phyloP scores from a whole-genome alignment of 2,888 invertebrate genomes.

The Vandiemenella viatica region DNA sequence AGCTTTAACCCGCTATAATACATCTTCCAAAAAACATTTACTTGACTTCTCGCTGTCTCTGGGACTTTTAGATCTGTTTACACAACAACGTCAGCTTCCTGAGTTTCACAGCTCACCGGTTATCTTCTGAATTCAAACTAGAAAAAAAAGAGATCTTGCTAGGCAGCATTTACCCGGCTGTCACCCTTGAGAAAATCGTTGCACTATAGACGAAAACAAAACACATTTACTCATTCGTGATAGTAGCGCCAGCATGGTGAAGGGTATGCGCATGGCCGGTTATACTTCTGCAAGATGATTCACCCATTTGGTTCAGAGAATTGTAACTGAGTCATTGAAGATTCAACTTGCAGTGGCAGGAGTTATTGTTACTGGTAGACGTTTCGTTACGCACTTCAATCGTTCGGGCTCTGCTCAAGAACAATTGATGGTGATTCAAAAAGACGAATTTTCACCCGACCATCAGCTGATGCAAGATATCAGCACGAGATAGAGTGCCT shows the following conservation, averaged over 20 bases:
- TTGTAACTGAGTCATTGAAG: constrained; percentile 19
- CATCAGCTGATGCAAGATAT: too few relatives aligned
- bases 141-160: too few relatives aligned
- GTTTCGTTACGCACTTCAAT: constrained; percentile 22
- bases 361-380: constrained; percentile 15
- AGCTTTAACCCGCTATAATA: constrained; percentile 20
- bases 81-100: too few relatives aligned
- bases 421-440: constrained; percentile 16
- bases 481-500: constrained; percentile 15
- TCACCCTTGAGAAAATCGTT: constrained; percentile 16
- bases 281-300: neutral
- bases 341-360: constrained; percentile 18
- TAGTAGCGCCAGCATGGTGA: constrained; percentile 16
- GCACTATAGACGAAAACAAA: constrained; percentile 21
- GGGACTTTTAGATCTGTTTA: too few relatives aligned
- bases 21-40: constrained; percentile 15
- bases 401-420: constrained; percentile 18
- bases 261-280: constrained; percentile 12
- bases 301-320: constrained; percentile 12
- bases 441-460: constrained; percentile 17
- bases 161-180: constrained; percentile 16
- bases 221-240: constrained; percentile 21
- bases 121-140: too few relatives aligned
- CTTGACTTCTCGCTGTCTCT: too few relatives aligned
- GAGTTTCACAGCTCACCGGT: too few relatives aligned